Evolutionary conservation across 2,797 vertebrate genomes (phyloP), one percentile per base, ranked within the genome.

Genomic region (Bradypodion ventrale): DNA sequence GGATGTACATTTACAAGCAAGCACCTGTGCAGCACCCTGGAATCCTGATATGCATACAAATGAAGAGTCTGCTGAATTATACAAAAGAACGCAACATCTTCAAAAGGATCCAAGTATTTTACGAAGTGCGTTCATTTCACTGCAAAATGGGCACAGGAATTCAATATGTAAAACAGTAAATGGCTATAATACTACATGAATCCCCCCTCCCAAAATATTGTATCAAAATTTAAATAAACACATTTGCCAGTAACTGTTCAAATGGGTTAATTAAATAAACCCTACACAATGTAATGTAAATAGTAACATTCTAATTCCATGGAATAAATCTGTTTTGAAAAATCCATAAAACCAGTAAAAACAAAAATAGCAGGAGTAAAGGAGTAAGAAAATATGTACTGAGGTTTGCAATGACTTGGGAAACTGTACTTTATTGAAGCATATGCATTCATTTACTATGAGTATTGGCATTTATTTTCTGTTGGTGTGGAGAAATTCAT

Each of bases 1-100:
- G 59, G 76, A 79, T 65, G 60, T 56, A 63, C 76, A 84, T 65
- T 84, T 84, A 46, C 68, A 84, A 79, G 76, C 19, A 84, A 84
- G 79, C 83, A 84, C 76, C 76, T 84, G 83, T 7, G 32, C 83
- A 65, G 27, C 29, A 79, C 62, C 59, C 25, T 40, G 32, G 56
- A 78, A 42, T 25, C 44, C 60, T 79, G 83, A 29, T 32, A 16
- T 65, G 83, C 59, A 84, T 84, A 84, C 60, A 84, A 52, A 79
- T 84, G 83, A 84, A 70, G 44, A 25, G 65, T 73, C 16, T 49
- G 35, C 35, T 42, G 40, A 60, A 7, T 29, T 46, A 37, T 68
- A 37, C 13, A 75, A 62, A 77, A 65, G 19, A 68, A n/a, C 70
- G 3, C n/a, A 56, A 23, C 27, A 25, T 9, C 25, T 76, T 59